Evolutionary conservation across 2,888 invertebrate species (phyloP), one percentile per base, ranked within the genome.

Genomic region (Drosophila subquinaria): DNA sequence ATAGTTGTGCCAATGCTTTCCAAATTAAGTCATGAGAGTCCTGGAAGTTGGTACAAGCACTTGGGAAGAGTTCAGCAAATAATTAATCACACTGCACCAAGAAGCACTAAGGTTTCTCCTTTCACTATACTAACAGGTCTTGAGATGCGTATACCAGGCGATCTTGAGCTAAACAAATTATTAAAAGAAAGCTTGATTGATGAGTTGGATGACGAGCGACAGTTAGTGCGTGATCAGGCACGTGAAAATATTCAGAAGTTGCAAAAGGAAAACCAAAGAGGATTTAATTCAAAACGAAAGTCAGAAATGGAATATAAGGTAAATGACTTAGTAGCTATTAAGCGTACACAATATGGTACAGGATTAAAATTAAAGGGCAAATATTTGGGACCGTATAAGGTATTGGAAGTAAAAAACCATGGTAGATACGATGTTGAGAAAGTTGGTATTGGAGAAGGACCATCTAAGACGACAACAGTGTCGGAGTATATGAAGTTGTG

Each of bases 301-400:
- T 6, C 11, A 27, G 38, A 47, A 1, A 36, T 45, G 11, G 1
- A 27, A 1, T 59, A 48, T n/a, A 35, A 38, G 2, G 30, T 59
- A 15, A 47, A 47, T 13, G 59, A 57, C 11, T 48, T 59, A 48
- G 43, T 51, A 20, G 51, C 43, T 5, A 61, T 61, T 9, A 61
- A 51, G n/a, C 40, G 51, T 1, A 61, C 51, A 8, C 42, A 61
- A 11, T 51, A 51, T 15, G 61, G 61, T 9, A 43, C 43, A 15
- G 51, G 33, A 0, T 11, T 61, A 23, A 61, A 51, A 61, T 27
- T 61, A n/a, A 61, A 61, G 33, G 17, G 40, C 17, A 60, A 50
- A 33, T 60, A 60, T 50, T 33, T 60, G 5, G 51, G 43, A 9
- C 61, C 61, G 4, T 61, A 61, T 5, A 62, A 52, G 11, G 15